phyloP scores from a whole-genome alignment of 2,797 vertebrate genomes.

The Cyprinodon diabolis region DNA sequence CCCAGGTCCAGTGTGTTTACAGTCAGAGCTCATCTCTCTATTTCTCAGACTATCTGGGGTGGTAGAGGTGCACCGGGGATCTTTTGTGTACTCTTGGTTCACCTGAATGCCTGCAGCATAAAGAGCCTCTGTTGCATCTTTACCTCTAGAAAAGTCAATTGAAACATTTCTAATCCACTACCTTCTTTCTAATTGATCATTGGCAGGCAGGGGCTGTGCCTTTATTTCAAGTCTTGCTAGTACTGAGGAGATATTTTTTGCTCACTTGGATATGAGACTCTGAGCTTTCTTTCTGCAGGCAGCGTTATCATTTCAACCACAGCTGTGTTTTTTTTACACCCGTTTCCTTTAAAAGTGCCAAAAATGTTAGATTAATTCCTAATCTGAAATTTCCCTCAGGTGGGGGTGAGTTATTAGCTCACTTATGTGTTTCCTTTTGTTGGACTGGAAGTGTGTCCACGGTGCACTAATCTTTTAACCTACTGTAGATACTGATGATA shows the following conservation, averaged over 20 bases:
- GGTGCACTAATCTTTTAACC: too few relatives aligned
- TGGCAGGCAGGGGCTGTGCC: not conserved
- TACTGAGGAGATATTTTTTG: not conserved
- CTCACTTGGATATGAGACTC: not conserved
- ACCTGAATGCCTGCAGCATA: not conserved
- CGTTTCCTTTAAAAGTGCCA: too few relatives aligned
- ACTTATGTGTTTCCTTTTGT: too few relatives aligned
- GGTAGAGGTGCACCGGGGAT: not conserved
- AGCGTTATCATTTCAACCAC: not conserved
- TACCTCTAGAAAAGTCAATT: not conserved
- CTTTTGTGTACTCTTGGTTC: not conserved
- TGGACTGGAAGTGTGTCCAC: too few relatives aligned
- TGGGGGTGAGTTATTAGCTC: too few relatives aligned
- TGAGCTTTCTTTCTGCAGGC: not conserved
- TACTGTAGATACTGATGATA: too few relatives aligned
- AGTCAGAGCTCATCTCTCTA: conserved; percentile 6
- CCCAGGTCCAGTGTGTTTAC: not conserved
- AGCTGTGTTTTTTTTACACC: not conserved
- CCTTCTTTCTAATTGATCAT: not conserved
- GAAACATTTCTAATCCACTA: not conserved
- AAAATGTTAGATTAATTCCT: too few relatives aligned
- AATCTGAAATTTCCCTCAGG: too few relatives aligned
- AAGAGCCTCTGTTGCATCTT: not conserved
- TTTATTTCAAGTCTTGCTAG: not conserved
- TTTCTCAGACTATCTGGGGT: not conserved